Conservation (phyloP, 2,888 invertebrate species). For the Bombylius discolor region DNA sequence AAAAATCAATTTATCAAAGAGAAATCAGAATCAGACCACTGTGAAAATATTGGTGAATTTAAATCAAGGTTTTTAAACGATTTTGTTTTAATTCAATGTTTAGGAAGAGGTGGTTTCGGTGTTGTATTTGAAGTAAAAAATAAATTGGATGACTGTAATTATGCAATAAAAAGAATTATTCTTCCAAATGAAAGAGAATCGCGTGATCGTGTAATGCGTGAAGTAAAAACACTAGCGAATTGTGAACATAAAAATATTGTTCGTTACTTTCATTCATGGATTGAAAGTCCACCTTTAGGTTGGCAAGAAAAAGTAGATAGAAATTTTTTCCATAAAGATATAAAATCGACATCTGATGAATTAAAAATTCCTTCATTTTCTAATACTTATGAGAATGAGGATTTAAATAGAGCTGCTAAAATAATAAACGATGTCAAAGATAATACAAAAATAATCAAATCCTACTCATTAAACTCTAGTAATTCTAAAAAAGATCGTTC, state of each 20-base stretch:
- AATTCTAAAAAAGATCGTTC: too few relatives aligned
- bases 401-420: too few relatives aligned
- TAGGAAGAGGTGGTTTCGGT: conserved; percentile 90
- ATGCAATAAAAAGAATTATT: conserved; percentile 89
- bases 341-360: conserved; percentile 24
- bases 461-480: too few relatives aligned
- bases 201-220: conserved; percentile 79
- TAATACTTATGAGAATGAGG: too few relatives aligned
- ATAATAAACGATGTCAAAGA: too few relatives aligned
- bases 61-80: conserved; percentile 64
- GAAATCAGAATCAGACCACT: conserved; percentile 14
- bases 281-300: conserved; percentile 76
- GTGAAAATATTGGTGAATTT: conserved; percentile 18
- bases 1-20: conserved; percentile 4
- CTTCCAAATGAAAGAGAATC: conserved; percentile 72
- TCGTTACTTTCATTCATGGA: conserved; percentile 91
- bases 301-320: conserved; percentile 77
- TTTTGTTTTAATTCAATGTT: conserved; percentile 66
- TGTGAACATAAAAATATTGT: conserved; percentile 93
- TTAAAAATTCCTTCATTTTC: too few relatives aligned
- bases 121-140: conserved; percentile 91
- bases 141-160: conserved; percentile 84
- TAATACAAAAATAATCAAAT: too few relatives aligned
- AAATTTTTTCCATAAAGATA: conserved; percentile 29
- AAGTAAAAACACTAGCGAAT: conserved; percentile 88